Conservation (phyloP, 2,888 invertebrate species). For the Brenthis ino region DNA sequence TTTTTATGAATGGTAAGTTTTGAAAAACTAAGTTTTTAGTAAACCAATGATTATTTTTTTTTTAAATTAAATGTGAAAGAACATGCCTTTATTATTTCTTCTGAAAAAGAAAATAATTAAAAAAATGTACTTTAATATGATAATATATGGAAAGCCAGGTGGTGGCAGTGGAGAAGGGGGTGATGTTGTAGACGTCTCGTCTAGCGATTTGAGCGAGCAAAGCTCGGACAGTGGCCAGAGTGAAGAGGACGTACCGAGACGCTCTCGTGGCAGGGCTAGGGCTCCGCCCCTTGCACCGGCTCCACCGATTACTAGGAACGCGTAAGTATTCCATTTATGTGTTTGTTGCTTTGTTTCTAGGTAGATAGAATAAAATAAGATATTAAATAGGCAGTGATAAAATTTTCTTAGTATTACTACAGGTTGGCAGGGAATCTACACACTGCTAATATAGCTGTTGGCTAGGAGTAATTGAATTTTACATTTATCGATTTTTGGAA, state of each 20-base stretch:
- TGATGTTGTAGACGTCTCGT: slow-evolving; percentile 49
- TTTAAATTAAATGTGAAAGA: too few relatives aligned
- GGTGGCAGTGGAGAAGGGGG: slow-evolving; percentile 51
- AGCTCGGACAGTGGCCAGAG: slow-evolving; percentile 65
- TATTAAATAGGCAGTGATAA: too few relatives aligned
- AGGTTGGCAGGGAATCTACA: too few relatives aligned
- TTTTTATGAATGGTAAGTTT: neutral
- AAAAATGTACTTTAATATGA: neutral
- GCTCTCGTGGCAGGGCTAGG: slow-evolving; percentile 38
- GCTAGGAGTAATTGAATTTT: too few relatives aligned
- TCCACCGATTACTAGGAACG: slow-evolving; percentile 34
- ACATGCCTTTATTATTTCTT: neutral
- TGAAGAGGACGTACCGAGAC: slow-evolving; percentile 60
- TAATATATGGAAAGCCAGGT: slow-evolving; percentile 68
- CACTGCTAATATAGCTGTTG: too few relatives aligned
- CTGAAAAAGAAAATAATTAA: neutral
- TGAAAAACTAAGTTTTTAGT: too few relatives aligned
- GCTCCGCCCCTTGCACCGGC: slow-evolving; percentile 40
- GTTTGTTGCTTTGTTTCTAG: slow-evolving; percentile 5
- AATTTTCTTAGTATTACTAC: too few relatives aligned
- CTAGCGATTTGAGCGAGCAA: slow-evolving; percentile 62
- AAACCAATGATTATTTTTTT: too few relatives aligned
- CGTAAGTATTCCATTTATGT: slow-evolving; percentile 34
- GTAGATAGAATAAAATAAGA: too few relatives aligned
- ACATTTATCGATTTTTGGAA: too few relatives aligned